Percentiles rank a stretch among this genome's conserved stretches.
Evolutionary conservation across 2,113 vertebrate species (phyloP).

Genomic region (Microcebus ravelobensis): DNA sequence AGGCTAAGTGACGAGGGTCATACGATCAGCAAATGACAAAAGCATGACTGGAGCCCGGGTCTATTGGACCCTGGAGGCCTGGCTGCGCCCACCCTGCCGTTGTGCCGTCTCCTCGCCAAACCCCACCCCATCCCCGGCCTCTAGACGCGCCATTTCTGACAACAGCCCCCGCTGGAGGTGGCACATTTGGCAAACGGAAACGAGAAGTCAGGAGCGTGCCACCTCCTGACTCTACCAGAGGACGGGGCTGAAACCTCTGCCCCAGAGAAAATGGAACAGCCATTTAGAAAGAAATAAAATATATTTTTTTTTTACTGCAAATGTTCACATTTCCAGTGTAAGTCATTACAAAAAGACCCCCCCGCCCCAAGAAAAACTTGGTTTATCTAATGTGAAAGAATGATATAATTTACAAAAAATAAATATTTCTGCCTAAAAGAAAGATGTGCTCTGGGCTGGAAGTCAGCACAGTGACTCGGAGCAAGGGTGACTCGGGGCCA

Average conservation of each 20-base stretch:
- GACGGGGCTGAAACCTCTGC: fast-evolving
- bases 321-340: slow-evolving; percentile 79
- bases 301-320: slow-evolving; percentile 82
- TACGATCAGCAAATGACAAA: not conserved
- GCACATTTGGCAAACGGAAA: not conserved
- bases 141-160: no score
- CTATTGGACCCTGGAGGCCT: not conserved
- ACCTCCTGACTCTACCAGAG: fast-evolving
- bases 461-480: slow-evolving; percentile 65
- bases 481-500: slow-evolving; percentile 25
- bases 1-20: not conserved
- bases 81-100: not conserved
- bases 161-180: not conserved
- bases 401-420: slow-evolving; percentile 89
- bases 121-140: not conserved
- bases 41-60: not conserved
- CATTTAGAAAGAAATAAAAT: slow-evolving; percentile 71
- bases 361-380: slow-evolving; percentile 82
- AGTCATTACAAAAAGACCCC: slow-evolving; percentile 86
- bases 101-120: not conserved
- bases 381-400: slow-evolving; percentile 82
- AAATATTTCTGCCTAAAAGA: slow-evolving; percentile 84
- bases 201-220: fast-evolving
- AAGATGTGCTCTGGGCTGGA: slow-evolving; percentile 74
- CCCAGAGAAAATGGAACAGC: not conserved